These are phyloP conservation scores for Cylindroiulus punctatus DNA, from an alignment of 2,888 invertebrate genomes.

Conservation along the genomic window DNA sequence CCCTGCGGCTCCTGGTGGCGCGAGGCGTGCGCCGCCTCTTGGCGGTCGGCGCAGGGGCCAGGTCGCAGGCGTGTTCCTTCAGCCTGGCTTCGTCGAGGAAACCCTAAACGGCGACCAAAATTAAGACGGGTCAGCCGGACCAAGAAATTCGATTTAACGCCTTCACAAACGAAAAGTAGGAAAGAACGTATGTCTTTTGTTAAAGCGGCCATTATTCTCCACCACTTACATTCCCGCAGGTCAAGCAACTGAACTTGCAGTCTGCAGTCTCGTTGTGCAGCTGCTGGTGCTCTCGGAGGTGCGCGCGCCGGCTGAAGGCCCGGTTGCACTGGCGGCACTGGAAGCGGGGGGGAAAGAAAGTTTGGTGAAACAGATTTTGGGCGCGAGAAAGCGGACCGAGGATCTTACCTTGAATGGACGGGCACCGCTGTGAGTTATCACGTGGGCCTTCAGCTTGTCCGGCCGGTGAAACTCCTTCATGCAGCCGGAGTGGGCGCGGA, in stretches of 20 bases:
- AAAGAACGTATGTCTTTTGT: too few relatives aligned
- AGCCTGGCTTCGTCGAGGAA: slow-evolving; percentile 5
- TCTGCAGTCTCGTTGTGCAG: slow-evolving; percentile 62
- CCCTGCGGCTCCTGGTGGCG: neutral
- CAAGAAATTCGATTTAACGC: too few relatives aligned
- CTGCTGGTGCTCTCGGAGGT: slow-evolving; percentile 65
- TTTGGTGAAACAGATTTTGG: neutral
- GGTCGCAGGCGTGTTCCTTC: slow-evolving; percentile 25
- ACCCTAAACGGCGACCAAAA: neutral
- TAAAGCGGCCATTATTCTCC: too few relatives aligned
- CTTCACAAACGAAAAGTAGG: too few relatives aligned
- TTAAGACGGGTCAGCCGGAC: neutral
- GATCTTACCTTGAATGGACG: slow-evolving; percentile 61
- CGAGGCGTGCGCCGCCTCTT: neutral
- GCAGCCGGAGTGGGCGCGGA: slow-evolving; percentile 72
- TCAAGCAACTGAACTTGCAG: slow-evolving; percentile 62
- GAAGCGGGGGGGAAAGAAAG: neutral
- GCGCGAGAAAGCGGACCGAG: neutral
- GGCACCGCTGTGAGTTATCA: slow-evolving; percentile 71
- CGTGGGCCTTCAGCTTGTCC: slow-evolving; percentile 72
- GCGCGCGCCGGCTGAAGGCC: slow-evolving; percentile 65
- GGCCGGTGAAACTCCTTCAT: slow-evolving; percentile 74
- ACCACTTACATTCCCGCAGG: slow-evolving; percentile 52
- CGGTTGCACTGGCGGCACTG: slow-evolving; percentile 65
- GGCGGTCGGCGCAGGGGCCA: neutral